Evolutionary conservation across 2,113 vertebrate species (phyloP).

Genomic region (Chaetodon auriga): DNA sequence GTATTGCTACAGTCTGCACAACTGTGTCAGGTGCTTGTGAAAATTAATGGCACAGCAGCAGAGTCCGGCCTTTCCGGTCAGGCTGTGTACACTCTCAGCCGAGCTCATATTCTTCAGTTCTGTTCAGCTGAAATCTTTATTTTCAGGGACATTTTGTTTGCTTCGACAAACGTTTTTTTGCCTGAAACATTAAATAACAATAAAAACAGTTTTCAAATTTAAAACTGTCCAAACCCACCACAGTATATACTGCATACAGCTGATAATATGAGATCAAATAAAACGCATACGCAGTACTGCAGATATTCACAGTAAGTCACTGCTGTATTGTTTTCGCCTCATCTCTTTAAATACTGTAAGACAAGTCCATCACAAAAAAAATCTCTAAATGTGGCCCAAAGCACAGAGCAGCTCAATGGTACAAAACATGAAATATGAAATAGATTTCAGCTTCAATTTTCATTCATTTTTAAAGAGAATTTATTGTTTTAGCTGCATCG

Average conservation of each 20-base stretch:
- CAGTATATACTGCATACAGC: too few relatives aligned
- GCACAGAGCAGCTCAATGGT: not conserved
- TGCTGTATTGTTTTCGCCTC: too few relatives aligned
- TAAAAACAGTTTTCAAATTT: too few relatives aligned
- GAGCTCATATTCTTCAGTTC: not conserved
- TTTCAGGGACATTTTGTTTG: not conserved
- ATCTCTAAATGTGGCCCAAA: not conserved
- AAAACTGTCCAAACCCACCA: too few relatives aligned
- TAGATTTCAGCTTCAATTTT: not conserved
- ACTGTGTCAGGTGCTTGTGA: slow-evolving; percentile 60
- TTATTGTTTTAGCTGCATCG: not conserved
- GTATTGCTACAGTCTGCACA: slow-evolving; percentile 62
- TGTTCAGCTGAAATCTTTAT: not conserved
- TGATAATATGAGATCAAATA: too few relatives aligned
- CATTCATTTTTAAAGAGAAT: not conserved
- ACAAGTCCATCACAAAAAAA: too few relatives aligned
- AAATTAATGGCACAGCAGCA: slow-evolving; percentile 55
- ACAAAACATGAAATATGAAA: not conserved
- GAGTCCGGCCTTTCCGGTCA: slow-evolving; percentile 11
- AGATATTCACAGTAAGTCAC: not conserved
- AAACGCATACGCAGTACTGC: not conserved
- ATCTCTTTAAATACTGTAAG: too few relatives aligned
- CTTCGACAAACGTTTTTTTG: not conserved
- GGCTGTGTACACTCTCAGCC: not conserved
- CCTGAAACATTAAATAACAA: not conserved